Base-by-base conservation (phyloP, 1,140 invertebrate species). In the Cyphomyrmex costatus region DNA sequence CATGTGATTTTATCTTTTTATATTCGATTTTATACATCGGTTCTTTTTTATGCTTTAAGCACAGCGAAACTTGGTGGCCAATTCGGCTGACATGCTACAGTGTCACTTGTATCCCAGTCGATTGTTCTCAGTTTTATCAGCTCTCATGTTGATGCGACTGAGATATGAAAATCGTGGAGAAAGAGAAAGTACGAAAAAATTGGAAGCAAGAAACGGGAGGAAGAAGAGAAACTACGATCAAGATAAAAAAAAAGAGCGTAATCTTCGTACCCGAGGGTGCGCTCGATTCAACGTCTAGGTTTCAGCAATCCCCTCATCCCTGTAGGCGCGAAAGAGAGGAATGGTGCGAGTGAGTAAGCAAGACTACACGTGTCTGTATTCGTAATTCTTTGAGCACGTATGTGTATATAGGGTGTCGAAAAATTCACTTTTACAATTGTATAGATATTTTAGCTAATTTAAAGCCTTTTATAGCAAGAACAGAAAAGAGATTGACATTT, bases 261-360 rank as follows among this genome's bases (percentile, higher is more conserved):
- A 91, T 91, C 78, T 91, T 88, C 56, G 78, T 87, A 70, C 76
- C 74, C 83, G 30, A n/a, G 88, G 76, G 79, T 82, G 71, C 58
- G 74, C 78, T 91, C 65, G 76, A 86, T 85, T 85, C 74, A 74
- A 77, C 33, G 85, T 85, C 74, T 83, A 85, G 85, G 78, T 87
- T 87, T 89, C 36, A 78, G 76, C 85, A 63, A 73, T 74, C 60
- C 60, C 58, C 16, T 51, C 65, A 24, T 85, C 24, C 24, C 24
- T 58, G 12, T 33, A 6, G n/a, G 30, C 27, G 21, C 53, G 36
- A 73, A 42, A 30, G 56, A 71, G 71, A 88, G 46, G 5, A 68
- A 85, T 21, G 27, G 36, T 8, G 12, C 0, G 36, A 56, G 56
- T 21, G 46, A 42, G 30, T n/a, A 61, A 36, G 24, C 24, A 36